Evolutionary conservation across 2,797 vertebrate species (phyloP).

Genomic region (Sebastes melanostomus): DNA sequence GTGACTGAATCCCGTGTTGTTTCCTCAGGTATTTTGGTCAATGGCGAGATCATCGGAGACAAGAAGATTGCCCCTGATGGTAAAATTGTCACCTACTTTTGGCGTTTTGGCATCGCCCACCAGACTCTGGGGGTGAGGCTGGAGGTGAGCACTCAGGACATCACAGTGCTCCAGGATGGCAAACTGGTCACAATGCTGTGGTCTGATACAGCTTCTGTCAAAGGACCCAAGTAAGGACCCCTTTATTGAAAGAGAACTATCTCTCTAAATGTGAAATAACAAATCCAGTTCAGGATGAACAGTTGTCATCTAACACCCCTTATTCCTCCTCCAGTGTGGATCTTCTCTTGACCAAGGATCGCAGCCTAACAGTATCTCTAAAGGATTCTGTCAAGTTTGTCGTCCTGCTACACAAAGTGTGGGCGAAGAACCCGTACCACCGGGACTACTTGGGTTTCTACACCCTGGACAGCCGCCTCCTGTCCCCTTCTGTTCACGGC

Average conservation of each 20-base stretch:
- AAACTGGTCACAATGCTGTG: slow-evolving; percentile 80
- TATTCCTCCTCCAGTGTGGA: slow-evolving; percentile 81
- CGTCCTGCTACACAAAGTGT: slow-evolving; percentile 88
- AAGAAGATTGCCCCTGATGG: slow-evolving; percentile 78
- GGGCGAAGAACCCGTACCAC: slow-evolving; percentile 87
- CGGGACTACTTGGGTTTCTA: slow-evolving; percentile 93
- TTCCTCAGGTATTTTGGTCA: slow-evolving; percentile 87
- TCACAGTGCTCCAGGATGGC: slow-evolving; percentile 79
- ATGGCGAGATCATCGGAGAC: slow-evolving; percentile 90
- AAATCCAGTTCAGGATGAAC: not conserved
- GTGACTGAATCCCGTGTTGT: not conserved
- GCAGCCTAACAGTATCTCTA: slow-evolving; percentile 84
- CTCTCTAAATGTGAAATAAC: not conserved
- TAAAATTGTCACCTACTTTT: slow-evolving; percentile 88
- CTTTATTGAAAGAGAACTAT: not conserved
- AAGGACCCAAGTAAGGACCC: slow-evolving; percentile 74
- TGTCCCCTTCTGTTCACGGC: slow-evolving; percentile 88
- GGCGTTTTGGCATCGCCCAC: slow-evolving; percentile 88
- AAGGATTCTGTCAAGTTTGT: slow-evolving; percentile 87
- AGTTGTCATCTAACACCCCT: not conserved
- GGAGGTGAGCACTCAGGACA: slow-evolving; percentile 85
- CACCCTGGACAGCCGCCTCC: slow-evolving; percentile 84
- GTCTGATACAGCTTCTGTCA: slow-evolving; percentile 82
- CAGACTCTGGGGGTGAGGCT: slow-evolving; percentile 79
- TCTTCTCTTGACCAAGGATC: slow-evolving; percentile 83